A percentile compares a stretch with the other conserved stretches of the same genome.
Conservation (phyloP, 2,113 vertebrate species). For the Urocolius indicus region DNA sequence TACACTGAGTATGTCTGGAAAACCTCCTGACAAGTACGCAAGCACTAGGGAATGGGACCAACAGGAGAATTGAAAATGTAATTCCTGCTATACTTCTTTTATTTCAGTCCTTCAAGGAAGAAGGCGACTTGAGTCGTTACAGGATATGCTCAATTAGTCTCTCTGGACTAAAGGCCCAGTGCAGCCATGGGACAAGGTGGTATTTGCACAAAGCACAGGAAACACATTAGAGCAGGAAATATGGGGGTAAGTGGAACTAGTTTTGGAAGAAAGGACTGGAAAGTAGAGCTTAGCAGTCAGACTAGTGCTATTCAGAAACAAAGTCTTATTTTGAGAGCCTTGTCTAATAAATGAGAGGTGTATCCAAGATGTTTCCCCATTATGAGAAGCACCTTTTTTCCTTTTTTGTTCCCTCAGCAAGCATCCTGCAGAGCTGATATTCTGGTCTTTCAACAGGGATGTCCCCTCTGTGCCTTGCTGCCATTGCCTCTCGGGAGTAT, state of each 20-base stretch:
- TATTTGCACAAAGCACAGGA: background rate
- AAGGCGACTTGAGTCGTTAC: background rate
- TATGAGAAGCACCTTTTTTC: background rate
- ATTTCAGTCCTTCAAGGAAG: background rate
- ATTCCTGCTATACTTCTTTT: background rate
- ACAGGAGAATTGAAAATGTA: background rate
- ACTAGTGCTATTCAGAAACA: background rate
- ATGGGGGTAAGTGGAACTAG: background rate
- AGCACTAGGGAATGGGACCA: background rate
- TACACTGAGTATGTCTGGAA: background rate
- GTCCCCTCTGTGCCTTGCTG: background rate
- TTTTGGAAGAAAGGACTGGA: background rate
- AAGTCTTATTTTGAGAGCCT: background rate
- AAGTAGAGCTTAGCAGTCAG: background rate
- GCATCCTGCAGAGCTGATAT: background rate
- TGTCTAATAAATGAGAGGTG: background rate
- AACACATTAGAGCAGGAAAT: background rate
- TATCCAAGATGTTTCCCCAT: background rate
- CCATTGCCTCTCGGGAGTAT: background rate
- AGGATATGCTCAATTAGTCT: rapidly evolving
- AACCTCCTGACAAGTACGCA: background rate
- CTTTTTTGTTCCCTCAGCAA: background rate
- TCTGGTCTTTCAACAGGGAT: background rate
- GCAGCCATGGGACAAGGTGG: background rate
- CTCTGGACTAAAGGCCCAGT: background rate